Base-by-base conservation (phyloP, 2,113 vertebrate genomes). In the Crocuta crocuta region DNA sequence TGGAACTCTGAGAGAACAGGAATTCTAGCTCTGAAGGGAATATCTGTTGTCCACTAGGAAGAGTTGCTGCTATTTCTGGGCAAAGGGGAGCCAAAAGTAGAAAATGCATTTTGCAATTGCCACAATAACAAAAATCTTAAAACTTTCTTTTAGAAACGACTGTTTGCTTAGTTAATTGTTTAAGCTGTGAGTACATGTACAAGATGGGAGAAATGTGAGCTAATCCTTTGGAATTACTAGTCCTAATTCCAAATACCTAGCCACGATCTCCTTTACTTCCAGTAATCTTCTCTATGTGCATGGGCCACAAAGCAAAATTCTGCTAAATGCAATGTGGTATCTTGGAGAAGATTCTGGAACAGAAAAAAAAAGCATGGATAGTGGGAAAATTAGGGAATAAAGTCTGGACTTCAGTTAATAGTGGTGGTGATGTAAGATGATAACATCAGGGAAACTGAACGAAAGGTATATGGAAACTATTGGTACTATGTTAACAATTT, bases 111-210 rank as follows among this genome's bases (percentile, higher is more conserved):
- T 89, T 80, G 8, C 70, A 73, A 70, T 53, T 26, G 61, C 66
- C 61, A 82, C 35, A 16, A 74, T 21, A 39, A 45, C 65, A 11
- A 74, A 85, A 28, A 4, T 66, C 5, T 80, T 80, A 8, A 74
- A 78, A 19, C 19, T 15, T 79, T 89, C 53, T 71, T 91, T 95
- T 43, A 65, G 35, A 76, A 73, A 82, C 21, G 19, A 1, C 13
- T 91, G 10, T 82, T 65, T 83, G 58, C 28, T 93, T 39, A 84
- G 43, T n/a, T 76, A 76, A 78, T 94, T 73, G 16, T 58, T 96
- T 88, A 78, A 24, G 31, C 12, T 55, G 31, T 83, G 50, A 7
- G 1, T 26, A 83, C 10, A 94, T 61, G 53, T 53, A 78, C 39
- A 65, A 78, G 79, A 58, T 24, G 55, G 24, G 10, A 10, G 24